Evolutionary conservation across 1,140 invertebrate genomes (phyloP).

Genomic region (Asobara japonica): DNA sequence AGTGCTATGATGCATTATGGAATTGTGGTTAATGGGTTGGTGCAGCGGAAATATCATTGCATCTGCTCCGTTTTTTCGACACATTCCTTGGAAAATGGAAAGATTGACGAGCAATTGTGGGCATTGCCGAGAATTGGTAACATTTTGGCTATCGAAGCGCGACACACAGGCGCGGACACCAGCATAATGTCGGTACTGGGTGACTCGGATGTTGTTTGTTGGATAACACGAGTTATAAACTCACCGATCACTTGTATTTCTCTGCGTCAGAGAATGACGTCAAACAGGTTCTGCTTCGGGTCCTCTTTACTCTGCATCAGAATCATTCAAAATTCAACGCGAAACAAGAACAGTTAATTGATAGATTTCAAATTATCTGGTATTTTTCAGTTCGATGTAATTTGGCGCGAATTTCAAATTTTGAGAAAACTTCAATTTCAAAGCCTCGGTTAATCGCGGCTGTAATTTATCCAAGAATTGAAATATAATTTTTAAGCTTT

Average conservation of each 20-base stretch:
- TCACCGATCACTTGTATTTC: background rate
- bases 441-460: background rate
- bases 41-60: too few relatives aligned
- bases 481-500: background rate
- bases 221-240: slow-evolving; percentile 12
- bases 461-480: background rate
- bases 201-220: slow-evolving; percentile 17
- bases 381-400: too few relatives aligned
- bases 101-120: background rate
- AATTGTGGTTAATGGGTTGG: too few relatives aligned
- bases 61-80: background rate
- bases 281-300: background rate
- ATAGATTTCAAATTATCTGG: too few relatives aligned
- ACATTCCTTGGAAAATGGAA: too few relatives aligned
- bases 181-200: background rate
- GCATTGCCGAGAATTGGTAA: background rate
- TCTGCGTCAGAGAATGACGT: slow-evolving; percentile 29
- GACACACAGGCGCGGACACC: background rate
- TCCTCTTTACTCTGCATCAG: background rate
- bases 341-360: background rate
- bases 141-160: background rate
- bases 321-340: slow-evolving; percentile 3
- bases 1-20: too few relatives aligned
- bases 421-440: background rate
- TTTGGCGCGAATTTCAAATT: too few relatives aligned